Base-by-base conservation (phyloP, 2,888 invertebrate genomes). In the Mythimna pallens region DNA sequence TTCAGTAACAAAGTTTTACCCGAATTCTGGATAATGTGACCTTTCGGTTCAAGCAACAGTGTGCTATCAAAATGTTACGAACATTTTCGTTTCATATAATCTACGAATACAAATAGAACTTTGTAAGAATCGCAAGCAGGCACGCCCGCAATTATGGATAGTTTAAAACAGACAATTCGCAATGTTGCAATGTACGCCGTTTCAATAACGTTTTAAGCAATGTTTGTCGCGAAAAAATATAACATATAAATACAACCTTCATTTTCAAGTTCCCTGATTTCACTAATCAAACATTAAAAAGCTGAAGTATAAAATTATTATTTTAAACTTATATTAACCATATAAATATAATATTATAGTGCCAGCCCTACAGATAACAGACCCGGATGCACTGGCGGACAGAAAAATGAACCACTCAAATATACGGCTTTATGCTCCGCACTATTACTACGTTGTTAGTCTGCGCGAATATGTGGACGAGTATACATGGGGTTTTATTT, bases 361-460 rank as follows among this genome's bases (percentile, higher is more conserved):
- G 73, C 4, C 86, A 82, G n/a, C 85, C 84, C 86, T 84, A 77
- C n/a, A 52, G 57, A 61, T 73, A 74, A 72, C 81, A 79, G 67
- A 67, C 76, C 68, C 81, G 85, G 81, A 81, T 86, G 81, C 77
- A 86, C 73, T 70, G 77, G 77, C 77, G 79, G 76, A 76, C 81
- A 82, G 75, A 86, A 86, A 85, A 85, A 85, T 77, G 73, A 68
- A 74, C 80, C 70, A 83, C 81, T 81, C 71, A 68, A 81, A 81
- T 70, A 84, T 76, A 76, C 68, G 57, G 68, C 65, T 84, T 74
- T 86, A 65, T 81, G 43, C 58, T 71, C 34, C 52, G 52, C 69
- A 73, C 74, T 79, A 81, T 75, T 77, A 78, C 77, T 71, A 63
- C 54, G 70, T 65, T 72, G 74, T 68, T 69, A 69, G 70, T 73